phyloP scores from a whole-genome alignment of 2,888 invertebrate genomes.

The Leptogaster cylindrica region DNA sequence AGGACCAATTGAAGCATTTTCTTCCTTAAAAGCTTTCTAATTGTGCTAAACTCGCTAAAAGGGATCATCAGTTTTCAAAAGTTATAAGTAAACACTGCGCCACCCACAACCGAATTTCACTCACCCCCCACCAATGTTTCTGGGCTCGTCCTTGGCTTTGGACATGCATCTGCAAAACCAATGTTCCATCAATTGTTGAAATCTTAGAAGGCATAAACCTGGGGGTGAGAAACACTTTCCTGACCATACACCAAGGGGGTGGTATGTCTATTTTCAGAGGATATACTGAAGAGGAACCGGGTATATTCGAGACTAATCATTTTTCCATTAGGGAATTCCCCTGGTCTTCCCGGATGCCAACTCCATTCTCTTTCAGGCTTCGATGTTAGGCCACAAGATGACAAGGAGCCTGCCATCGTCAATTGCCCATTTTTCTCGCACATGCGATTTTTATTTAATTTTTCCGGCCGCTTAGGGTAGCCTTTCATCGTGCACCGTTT shows the following conservation, averaged over 20 bases:
- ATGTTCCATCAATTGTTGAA: slow-evolving; percentile 37
- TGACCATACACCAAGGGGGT: slow-evolving; percentile 11
- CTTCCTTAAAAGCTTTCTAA: slow-evolving; percentile 34
- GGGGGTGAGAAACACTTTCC: slow-evolving; percentile 19
- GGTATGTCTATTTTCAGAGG: too few relatives aligned
- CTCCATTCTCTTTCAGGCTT: not conserved
- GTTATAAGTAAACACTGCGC: slow-evolving; percentile 17
- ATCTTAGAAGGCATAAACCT: slow-evolving; percentile 30
- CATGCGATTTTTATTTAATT: slow-evolving; percentile 18
- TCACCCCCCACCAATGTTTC: not conserved
- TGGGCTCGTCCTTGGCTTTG: slow-evolving; percentile 2
- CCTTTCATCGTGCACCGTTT: not conserved
- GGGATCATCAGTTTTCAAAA: slow-evolving; percentile 20
- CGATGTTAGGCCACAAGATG: not conserved
- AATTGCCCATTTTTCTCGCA: slow-evolving; percentile 9
- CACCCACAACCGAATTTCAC: not conserved
- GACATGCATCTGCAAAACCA: slow-evolving; percentile 4
- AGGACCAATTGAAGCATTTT: slow-evolving; percentile 28
- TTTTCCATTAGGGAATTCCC: slow-evolving; percentile 26
- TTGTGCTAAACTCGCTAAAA: slow-evolving; percentile 16
- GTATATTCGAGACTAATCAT: slow-evolving; percentile 27
- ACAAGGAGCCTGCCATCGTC: slow-evolving; percentile 1
- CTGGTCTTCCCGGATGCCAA: not conserved
- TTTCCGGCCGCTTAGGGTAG: slow-evolving; percentile 15
- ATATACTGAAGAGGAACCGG: too few relatives aligned